These are phyloP conservation scores for Deilephila elpenor DNA, from an alignment of 2,888 invertebrate genomes.

Conservation along the genomic window DNA sequence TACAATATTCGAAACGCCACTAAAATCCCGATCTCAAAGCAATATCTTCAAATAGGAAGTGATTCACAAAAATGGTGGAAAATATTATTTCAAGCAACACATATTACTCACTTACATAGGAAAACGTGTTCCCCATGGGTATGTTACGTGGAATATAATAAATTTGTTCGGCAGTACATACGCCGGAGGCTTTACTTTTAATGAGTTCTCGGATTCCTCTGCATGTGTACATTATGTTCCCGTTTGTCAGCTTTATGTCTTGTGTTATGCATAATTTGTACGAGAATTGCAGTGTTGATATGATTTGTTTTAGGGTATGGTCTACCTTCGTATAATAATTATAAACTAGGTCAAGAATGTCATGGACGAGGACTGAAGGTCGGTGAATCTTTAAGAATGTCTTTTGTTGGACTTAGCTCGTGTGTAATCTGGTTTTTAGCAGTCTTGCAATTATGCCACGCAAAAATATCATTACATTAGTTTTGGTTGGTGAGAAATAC, in stretches of 20 bases:
- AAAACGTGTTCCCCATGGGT: conserved; percentile 27
- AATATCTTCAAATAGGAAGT: background rate
- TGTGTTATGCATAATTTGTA: conserved; percentile 8
- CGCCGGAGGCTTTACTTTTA: conserved; percentile 35
- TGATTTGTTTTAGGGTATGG: background rate
- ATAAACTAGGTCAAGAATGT: background rate
- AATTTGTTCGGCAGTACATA: conserved; percentile 32
- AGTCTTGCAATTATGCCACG: too few species aligned
- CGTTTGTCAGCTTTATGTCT: conserved; percentile 21
- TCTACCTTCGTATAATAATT: background rate
- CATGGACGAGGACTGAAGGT: too few species aligned
- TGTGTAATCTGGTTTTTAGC: too few species aligned
- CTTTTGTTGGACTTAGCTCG: too few species aligned
- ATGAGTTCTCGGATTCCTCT: conserved; percentile 34
- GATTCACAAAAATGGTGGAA: conserved; percentile 12
- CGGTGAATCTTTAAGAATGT: too few species aligned
- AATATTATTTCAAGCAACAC: conserved; percentile 21
- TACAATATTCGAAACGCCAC: background rate
- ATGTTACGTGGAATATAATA: conserved; percentile 33
- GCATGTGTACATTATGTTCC: conserved; percentile 11
- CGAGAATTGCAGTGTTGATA: conserved; percentile 16
- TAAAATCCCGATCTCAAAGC: background rate
- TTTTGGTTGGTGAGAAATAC: too few species aligned
- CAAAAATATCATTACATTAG: too few species aligned
- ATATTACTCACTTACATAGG: conserved; percentile 28